phyloP scores from a whole-genome alignment of 1,140 invertebrate genomes.

The Platyscapa corneri region DNA sequence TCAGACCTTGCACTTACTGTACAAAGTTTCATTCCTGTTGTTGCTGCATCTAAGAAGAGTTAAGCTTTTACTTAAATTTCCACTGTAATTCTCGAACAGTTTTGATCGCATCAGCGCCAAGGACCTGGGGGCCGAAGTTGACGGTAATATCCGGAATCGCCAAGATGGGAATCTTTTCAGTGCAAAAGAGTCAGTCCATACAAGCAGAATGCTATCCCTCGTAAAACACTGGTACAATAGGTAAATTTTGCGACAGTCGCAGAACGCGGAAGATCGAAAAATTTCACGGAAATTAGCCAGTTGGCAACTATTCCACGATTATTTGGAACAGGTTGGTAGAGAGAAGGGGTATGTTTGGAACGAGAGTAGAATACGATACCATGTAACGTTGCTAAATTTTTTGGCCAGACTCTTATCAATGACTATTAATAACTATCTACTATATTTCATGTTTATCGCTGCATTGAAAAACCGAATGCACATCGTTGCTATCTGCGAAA shows the following conservation, averaged over 20 bases:
- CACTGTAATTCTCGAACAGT: slow-evolving; percentile 16
- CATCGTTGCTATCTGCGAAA: neutral
- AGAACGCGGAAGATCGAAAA: neutral
- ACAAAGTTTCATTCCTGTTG: neutral
- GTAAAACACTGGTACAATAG: neutral
- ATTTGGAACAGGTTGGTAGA: neutral
- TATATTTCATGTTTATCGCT: no score
- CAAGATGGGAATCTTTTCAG: slow-evolving; percentile 24
- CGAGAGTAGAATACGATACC: neutral
- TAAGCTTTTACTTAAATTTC: slow-evolving; percentile 26
- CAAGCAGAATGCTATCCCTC: no score
- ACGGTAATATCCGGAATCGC: neutral
- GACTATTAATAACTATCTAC: no score
- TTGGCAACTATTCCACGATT: slow-evolving; percentile 34
- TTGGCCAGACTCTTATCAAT: neutral
- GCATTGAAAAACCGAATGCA: slow-evolving; percentile 23
- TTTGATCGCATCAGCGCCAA: slow-evolving; percentile 33
- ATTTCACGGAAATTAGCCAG: slow-evolving; percentile 14
- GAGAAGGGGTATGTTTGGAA: neutral
- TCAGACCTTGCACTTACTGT: neutral
- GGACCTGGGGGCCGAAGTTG: neutral
- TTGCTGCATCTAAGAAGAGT: neutral
- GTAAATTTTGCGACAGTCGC: neutral
- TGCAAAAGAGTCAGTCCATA: no score
- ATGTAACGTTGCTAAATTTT: neutral